Evolutionary conservation across 2,113 vertebrate genomes (phyloP).

Genomic region (Pseudonaja textilis): DNA sequence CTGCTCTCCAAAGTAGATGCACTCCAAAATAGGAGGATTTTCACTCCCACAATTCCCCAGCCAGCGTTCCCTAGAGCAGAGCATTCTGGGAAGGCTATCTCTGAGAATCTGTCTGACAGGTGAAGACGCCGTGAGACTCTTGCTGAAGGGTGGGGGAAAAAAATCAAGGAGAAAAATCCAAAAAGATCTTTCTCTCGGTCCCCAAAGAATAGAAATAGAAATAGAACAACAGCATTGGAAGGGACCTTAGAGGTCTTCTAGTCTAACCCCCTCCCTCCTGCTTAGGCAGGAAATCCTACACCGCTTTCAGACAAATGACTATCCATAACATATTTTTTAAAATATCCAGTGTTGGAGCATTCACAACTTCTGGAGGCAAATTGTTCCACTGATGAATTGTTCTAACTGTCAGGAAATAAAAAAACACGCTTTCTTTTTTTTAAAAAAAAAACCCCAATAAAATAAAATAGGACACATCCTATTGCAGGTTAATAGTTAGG

Average conservation of each 20-base stretch:
- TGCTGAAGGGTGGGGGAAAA: constrained; percentile 37
- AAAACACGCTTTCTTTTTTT: constrained; percentile 51
- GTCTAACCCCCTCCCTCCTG: no score
- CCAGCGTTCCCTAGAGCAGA: not conserved
- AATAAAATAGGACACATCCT: constrained; percentile 22
- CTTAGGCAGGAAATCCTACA: no score
- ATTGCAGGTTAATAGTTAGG: not conserved
- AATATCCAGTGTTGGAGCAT: no score
- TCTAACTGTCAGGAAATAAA: constrained; percentile 30
- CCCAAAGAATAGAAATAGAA: not conserved
- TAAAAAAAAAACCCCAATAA: not conserved
- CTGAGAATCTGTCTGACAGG: constrained; percentile 29
- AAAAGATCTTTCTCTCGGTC: constrained; percentile 47
- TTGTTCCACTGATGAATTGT: no score
- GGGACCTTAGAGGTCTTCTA: no score
- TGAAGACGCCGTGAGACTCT: constrained; percentile 22
- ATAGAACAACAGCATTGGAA: no score
- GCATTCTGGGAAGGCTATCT: not conserved
- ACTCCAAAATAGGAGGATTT: not conserved
- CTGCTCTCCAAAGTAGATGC: not conserved
- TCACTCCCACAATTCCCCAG: not conserved
- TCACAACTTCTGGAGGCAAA: no score
- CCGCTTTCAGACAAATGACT: no score
- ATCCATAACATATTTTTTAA: no score
- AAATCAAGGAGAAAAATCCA: constrained; percentile 41